Evolutionary conservation across 2,888 invertebrate genomes (phyloP), one percentile per base, ranked within the genome.

Genomic region (Agrotis ipsilon): DNA sequence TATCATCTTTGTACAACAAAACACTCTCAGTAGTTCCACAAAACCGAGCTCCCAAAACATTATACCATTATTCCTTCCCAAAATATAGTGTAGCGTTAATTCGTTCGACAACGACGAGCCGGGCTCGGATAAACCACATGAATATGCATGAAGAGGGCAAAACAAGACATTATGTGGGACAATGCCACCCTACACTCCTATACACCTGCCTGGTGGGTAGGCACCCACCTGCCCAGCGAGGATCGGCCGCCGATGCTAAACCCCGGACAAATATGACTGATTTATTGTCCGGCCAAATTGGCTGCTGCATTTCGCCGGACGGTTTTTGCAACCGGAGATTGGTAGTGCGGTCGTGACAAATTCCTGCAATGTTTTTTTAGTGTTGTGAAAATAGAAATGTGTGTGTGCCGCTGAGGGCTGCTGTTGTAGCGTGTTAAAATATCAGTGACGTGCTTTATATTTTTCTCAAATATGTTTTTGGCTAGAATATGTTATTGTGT

Each of bases 131-230:
- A 86, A 87, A 82, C 84, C 68, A 52, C 67, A 77, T 88, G 89
- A 85, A 91, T 90, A 90, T 91, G 88, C 86, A 91, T 88, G 86
- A 78, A 45, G 39, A 87, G 77, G 83, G 83, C 86, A 87, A 88
- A 89, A 89, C 88, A 88, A 86, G 85, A 86, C 84, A 88, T 85
- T 82, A 86, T 80, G 83, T 75, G 75, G 78, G 72, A 85, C 82
- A 80, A 82, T 83, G 72, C 72, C 75, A 68, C 77, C 75, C 79
- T 65, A 51, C 32, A 55, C 32, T 32, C 21, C 21, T 51, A 21
- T 11, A 32, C 59, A 73, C 79, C 75, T 80, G 70, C 48, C 46
- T 19, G 21, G 71, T 45, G 9, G 48, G 39, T 11, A 39, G 39
- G 39, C 39, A 39, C 32, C 46, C 51, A 21, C 65, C 39, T 48